phyloP scores from a whole-genome alignment of 2,797 vertebrate species.

The Oceanodroma leucorhoa region DNA sequence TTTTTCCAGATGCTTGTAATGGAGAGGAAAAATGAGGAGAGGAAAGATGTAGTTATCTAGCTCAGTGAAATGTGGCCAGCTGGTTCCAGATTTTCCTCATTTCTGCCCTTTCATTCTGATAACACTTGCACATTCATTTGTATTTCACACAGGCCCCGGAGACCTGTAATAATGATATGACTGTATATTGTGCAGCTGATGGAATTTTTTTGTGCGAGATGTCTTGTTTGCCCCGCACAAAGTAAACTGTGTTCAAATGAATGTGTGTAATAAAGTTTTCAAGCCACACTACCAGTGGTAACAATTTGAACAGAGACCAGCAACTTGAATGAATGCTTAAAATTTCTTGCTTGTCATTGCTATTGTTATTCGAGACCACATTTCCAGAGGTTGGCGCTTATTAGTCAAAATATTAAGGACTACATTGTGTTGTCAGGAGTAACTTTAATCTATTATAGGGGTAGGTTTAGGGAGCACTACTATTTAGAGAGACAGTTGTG shows the following conservation, averaged over 20 bases:
- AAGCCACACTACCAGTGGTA: not conserved
- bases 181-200: not conserved
- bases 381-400: not conserved
- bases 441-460: not conserved
- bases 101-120: conserved; percentile 23
- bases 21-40: conserved; percentile 31
- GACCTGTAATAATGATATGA: conserved; percentile 4
- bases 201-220: not conserved
- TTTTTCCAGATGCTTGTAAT: conserved; percentile 20
- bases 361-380: not conserved
- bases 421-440: not conserved
- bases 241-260: conserved; percentile 25
- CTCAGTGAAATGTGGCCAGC: not conserved
- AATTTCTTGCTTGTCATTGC: conserved; percentile 19
- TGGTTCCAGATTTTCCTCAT: conserved; percentile 35
- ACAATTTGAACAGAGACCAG: not conserved
- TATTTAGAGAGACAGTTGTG: not conserved
- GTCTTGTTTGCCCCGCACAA: conserved; percentile 26
- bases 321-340: not conserved
- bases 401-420: conserved; percentile 3
- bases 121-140: conserved; percentile 27
- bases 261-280: not conserved
- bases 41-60: conserved; percentile 35
- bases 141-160: not conserved
- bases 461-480: not conserved